Base-by-base conservation (phyloP, 2,113 vertebrate genomes). In the Papio anubis region DNA sequence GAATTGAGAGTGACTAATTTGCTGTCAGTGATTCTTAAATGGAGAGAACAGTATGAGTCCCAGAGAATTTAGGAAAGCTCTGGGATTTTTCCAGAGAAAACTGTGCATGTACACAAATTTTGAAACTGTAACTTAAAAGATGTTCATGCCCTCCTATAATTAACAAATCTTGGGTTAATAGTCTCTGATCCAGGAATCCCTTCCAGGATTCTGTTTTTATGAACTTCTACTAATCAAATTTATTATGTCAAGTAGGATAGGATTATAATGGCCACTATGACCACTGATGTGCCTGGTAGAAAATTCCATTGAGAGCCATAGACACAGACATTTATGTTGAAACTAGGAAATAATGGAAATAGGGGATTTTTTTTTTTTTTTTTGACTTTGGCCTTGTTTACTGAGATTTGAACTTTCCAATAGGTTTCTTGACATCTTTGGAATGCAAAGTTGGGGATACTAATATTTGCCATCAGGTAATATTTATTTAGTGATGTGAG, bases 401-500 rank as follows among this genome's bases (percentile, higher is more conserved):
- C 96, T 80, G 73, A 95, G 93, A 93, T 95, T 79, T 97, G 88
- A 98, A 94, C 94, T 97, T 95, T 97, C 94, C 40, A 91, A 93
- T 93, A 94, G 64, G 96, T 95, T 97, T 97, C 94, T 70, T 97
- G 97, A 94, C 97, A 93, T 94, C 96, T 57, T 73, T 96, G 97
- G 98, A 98, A 98, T 98, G 97, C 75, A 93, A 18, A 92, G 87
- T 96, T 96, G 52, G 90, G 89, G 95, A 95, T 96, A 38, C 97
- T 96, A 95, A 96, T 97, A 96, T 98, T 98, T 98, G 87, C 96
- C 86, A 93, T 86, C 25, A 81, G 97, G 64, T 82, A 93, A 72
- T 97, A 94, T 98, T 98, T 98, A 78, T 90, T 98, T 91, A 98
- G 96, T 90, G 93, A 96, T 97, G 95, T 97, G 96, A 97, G 97